Evolutionary conservation across 2,888 invertebrate genomes (phyloP).

Genomic region (Drosophila quinaria): DNA sequence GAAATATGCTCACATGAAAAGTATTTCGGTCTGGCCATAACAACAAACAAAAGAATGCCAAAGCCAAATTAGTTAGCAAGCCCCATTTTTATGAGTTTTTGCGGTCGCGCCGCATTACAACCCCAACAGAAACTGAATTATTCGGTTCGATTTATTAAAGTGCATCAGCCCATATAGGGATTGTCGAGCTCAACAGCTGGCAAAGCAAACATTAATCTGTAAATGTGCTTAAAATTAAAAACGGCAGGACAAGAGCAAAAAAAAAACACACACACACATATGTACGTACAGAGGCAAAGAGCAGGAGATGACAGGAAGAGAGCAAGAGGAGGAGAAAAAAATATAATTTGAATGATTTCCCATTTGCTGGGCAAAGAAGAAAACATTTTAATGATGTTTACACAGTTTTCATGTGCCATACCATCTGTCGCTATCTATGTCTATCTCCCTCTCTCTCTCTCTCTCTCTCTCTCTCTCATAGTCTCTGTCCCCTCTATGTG

Average conservation of each 20-base stretch:
- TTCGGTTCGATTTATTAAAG: constrained; percentile 61
- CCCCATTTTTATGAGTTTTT: constrained; percentile 29
- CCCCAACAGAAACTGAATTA: constrained; percentile 37
- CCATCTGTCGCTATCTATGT: constrained; percentile 26
- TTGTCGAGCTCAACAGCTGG: constrained; percentile 9
- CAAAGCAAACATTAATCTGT: constrained; percentile 36
- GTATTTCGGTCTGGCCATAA: constrained; percentile 16
- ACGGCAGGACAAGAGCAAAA: constrained; percentile 6
- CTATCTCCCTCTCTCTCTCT: constrained; percentile 9
- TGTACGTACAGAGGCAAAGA: constrained; percentile 3
- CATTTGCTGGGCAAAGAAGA: constrained; percentile 54
- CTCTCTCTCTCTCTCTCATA: constrained; percentile 6
- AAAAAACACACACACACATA: constrained; percentile 2
- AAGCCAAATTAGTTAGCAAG: constrained; percentile 43
- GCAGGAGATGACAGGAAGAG: not conserved
- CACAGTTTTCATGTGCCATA: constrained; percentile 53
- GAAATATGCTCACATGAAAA: constrained; percentile 18
- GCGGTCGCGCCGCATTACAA: constrained; percentile 19
- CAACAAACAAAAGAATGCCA: constrained; percentile 36
- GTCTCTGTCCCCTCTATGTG: constrained; percentile 43
- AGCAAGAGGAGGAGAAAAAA: constrained; percentile 5
- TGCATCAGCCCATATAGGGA: constrained; percentile 11
- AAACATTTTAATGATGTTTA: constrained; percentile 76
- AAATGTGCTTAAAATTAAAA: constrained; percentile 39
- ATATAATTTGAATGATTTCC: constrained; percentile 70